Evolutionary conservation across 2,113 vertebrate species (phyloP), one percentile per base, ranked within the genome.

Genomic region (Melozone crissalis): DNA sequence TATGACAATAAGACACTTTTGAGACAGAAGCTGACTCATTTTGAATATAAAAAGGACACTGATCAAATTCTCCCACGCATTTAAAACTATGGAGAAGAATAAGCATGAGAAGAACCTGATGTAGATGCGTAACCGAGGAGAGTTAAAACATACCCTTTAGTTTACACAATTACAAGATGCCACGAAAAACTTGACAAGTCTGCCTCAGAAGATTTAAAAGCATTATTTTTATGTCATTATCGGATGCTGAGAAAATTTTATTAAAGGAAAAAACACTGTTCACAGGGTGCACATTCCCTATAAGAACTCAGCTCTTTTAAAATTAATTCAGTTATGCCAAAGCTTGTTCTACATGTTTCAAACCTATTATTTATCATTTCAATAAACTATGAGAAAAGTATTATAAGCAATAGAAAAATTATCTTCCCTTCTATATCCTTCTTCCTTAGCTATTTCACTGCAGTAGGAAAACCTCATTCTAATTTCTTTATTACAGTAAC

Each of bases 1-100:
- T 98, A 99, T 98, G 98, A 99, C 99, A 99, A 99, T 99, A 98
- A 99, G 98, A 98, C 98, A 99, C 99, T 99, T 98, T 98, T 96
- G 97, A 98, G 98, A 98, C 98, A 98, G 98, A 98, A 99, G 99
- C 98, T 98, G 98, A 98, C 98, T 98, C 98, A 98, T 99, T 99
- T 98, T 99, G 98, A 98, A 98, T 98, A 97, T 98, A 98, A 98
- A 99, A 99, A 98, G 98, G 97, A 98, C 98, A 97, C 97, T 97
- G 98, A 98, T 98, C 98, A 98, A 98, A 98, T 98, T 99, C 98
- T 99, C 99, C 98, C 98, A 99, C 98, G 98, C 98, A 98, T 98
- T 98, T 99, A 98, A 97, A 97, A 97, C 96, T 95, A 94, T 90
- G 77, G 96, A 95, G 93, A 96, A 96, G 95, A 96, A 96, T 93